Conservation (phyloP, 2,113 vertebrate species). For the Junco hyemalis region DNA sequence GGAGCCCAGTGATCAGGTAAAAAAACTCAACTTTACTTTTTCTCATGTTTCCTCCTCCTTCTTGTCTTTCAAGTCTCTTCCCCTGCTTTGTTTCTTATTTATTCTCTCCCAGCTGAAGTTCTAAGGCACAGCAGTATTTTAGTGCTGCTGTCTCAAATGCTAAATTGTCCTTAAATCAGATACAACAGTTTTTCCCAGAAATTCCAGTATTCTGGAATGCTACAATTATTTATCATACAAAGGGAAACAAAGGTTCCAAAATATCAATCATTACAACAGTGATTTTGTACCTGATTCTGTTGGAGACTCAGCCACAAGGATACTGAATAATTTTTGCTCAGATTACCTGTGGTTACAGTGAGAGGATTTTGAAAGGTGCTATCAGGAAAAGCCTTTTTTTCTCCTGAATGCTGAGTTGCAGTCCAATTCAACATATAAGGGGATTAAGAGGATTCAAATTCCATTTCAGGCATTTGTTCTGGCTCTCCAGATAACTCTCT, state of each 20-base stretch:
- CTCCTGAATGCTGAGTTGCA: constrained; percentile 18
- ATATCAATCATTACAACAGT: neutral
- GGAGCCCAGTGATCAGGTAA: constrained; percentile 93
- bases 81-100: neutral
- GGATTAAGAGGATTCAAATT: constrained; percentile 74
- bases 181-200: neutral
- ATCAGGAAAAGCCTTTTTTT: constrained; percentile 29
- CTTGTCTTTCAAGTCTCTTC: neutral
- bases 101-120: neutral
- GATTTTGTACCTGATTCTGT: neutral
- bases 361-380: neutral
- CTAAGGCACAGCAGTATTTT: neutral
- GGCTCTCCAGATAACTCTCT: constrained; percentile 71
- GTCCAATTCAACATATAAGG: constrained; percentile 69
- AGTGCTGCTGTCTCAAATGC: neutral
- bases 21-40: constrained; percentile 37
- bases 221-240: neutral
- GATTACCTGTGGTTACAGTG: neutral
- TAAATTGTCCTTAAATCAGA: neutral
- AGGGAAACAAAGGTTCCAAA: neutral
- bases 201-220: neutral
- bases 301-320: neutral
- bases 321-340: neutral
- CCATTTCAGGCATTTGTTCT: constrained; percentile 78
- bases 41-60: neutral